Evolutionary conservation across 37 sponge, comb jelly and placozoan species (phyloP), one percentile per base, ranked within the genome.

Genomic region (Crambe crambe): DNA sequence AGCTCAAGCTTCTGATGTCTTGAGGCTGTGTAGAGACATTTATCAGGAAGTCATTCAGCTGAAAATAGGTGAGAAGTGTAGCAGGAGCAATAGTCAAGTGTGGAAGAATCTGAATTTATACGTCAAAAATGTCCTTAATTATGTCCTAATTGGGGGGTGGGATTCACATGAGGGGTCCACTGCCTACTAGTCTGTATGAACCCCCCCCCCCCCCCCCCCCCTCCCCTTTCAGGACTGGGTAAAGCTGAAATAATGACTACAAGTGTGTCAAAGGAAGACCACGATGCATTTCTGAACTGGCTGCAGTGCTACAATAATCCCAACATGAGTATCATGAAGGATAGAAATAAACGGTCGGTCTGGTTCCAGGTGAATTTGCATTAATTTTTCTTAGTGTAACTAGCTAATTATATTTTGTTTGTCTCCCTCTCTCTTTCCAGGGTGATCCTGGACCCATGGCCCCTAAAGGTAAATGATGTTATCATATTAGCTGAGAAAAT

Each of bases 281-380:
- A 73, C 17, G 43, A 38, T 35, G 72, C 58, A 4, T 80, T 73
- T 25, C 79, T 90, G 59, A 37, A 51, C 37, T 97, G 97, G 97
- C 67, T 93, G 64, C 84, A 88, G 70, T 97, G 97, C 66, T 97
- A 97, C 61, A 73, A 82, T 37, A 88, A 85, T 43, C 87, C 91
- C 5, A 76, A 44, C 22, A 93, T 93, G 97, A 79, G 54, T 57
- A 90, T 82, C 44, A 43, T 75, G 38, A 83, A 76, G 25, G 97
- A 97, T 67, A 79, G 86, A 57, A 93, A 86, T 76, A 85, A 89
- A 34, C 74, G 97, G 32, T 91, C 92, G 18, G 85, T 97, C 58
- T 97, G 92, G 92, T 91, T 81, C 71, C 74, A 82, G 75, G 89
- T 89, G n/a, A n/a, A n/a, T n/a, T n/a, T n/a, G n/a, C n/a, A n/a